Percentiles rank a stretch among this genome's conserved stretches.
phyloP scores from a whole-genome alignment of 2,888 invertebrate species.

The Drosophila recens region DNA sequence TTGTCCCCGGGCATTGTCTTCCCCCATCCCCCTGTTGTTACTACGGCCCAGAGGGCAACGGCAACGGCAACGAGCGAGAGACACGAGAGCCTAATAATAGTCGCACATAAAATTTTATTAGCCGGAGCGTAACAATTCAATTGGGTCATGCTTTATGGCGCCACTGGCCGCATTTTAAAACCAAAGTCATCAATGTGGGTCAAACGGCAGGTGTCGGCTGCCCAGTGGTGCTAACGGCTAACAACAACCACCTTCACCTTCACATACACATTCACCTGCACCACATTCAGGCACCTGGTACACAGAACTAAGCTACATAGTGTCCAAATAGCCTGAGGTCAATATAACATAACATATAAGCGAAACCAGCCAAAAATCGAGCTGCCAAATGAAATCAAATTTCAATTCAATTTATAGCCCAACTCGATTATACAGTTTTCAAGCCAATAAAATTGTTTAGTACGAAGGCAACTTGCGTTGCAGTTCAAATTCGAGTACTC shows the following conservation, averaged over 20 bases:
- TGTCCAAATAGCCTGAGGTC: slow-evolving; percentile 12
- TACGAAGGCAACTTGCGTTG: background rate
- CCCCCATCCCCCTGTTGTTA: background rate
- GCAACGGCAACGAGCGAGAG: slow-evolving; percentile 10
- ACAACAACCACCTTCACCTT: background rate
- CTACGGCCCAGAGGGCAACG: background rate
- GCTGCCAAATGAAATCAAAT: slow-evolving; percentile 29
- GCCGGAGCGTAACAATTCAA: slow-evolving; percentile 74
- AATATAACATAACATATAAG: background rate
- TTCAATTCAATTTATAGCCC: slow-evolving; percentile 15
- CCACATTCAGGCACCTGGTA: slow-evolving; percentile 1
- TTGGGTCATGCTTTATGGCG: slow-evolving; percentile 76
- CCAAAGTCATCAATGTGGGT: slow-evolving; percentile 53
- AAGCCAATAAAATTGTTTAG: slow-evolving; percentile 3
- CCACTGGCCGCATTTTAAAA: slow-evolving; percentile 54
- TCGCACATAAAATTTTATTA: slow-evolving; percentile 78
- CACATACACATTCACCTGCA: background rate
- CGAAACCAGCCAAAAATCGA: slow-evolving; percentile 10
- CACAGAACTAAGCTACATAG: slow-evolving; percentile 22
- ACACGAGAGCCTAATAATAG: slow-evolving; percentile 72
- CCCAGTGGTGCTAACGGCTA: slow-evolving; percentile 1
- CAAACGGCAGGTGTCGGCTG: slow-evolving; percentile 46
- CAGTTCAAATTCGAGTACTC: background rate
- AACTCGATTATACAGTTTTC: slow-evolving; percentile 23
- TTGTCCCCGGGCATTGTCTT: slow-evolving; percentile 29